Percentiles rank a stretch among this genome's conserved stretches.
Evolutionary conservation across 1,140 invertebrate species (phyloP).

Genomic region (Penaeus japonicus): DNA sequence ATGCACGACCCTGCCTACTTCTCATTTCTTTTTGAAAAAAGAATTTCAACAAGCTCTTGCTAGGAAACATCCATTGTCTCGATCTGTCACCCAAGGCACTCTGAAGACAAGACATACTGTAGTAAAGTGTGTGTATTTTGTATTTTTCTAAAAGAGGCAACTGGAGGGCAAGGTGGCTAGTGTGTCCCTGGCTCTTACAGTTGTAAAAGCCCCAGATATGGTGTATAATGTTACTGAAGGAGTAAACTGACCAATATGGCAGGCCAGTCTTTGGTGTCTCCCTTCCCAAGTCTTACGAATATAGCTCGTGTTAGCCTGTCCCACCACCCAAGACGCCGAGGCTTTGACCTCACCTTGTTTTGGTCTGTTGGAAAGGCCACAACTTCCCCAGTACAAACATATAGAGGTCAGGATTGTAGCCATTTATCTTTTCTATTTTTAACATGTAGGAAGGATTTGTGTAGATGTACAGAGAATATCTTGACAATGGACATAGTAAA

Average conservation of each 20-base stretch:
- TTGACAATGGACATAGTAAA: too few relatives aligned
- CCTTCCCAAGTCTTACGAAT: not conserved
- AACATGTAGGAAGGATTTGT: too few relatives aligned
- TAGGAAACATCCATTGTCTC: slow-evolving; percentile 26
- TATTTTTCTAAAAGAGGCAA: slow-evolving; percentile 50
- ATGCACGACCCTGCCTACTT: not conserved
- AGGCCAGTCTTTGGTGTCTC: slow-evolving; percentile 37
- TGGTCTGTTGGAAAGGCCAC: not conserved
- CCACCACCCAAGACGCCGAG: not conserved
- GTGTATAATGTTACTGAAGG: slow-evolving; percentile 46
- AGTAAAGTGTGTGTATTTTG: slow-evolving; percentile 40
- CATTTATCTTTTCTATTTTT: too few relatives aligned
- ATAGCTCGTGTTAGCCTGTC: not conserved
- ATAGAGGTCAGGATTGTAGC: too few relatives aligned
- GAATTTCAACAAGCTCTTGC: not conserved
- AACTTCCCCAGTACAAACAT: too few relatives aligned
- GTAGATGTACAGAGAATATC: too few relatives aligned
- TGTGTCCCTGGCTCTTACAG: slow-evolving; percentile 11
- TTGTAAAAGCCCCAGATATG: not conserved
- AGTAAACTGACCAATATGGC: slow-evolving; percentile 45
- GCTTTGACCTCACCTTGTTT: not conserved
- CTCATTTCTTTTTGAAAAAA: not conserved
- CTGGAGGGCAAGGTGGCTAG: slow-evolving; percentile 8
- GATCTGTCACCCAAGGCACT: slow-evolving; percentile 26
- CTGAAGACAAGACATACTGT: slow-evolving; percentile 14